Evolutionary conservation across 2,888 invertebrate genomes (phyloP).

Genomic region (Poecilobothrus nobilitatus): DNA sequence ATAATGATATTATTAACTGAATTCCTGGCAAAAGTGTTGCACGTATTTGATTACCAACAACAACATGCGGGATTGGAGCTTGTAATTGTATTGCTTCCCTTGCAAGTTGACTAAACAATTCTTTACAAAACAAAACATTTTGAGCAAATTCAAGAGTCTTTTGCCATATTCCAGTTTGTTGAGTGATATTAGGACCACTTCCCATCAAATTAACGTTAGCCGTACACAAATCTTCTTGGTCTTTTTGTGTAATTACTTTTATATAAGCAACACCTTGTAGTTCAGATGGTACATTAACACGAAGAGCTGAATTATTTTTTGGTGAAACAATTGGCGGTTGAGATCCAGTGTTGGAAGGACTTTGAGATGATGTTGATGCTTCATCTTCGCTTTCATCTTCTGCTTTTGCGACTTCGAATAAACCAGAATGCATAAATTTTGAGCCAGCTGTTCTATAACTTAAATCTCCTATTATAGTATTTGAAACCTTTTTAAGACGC

Average conservation of each 20-base stretch:
- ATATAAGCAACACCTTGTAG: conserved; percentile 93
- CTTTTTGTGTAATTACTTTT: conserved; percentile 90
- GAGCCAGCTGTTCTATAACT: conserved; percentile 95
- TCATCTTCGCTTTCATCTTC: conserved; percentile 48
- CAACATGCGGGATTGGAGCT: conserved; percentile 91
- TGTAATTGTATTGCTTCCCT: conserved; percentile 91
- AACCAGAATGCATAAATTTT: conserved; percentile 85
- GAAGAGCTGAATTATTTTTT: conserved; percentile 64
- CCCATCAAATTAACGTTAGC: conserved; percentile 72
- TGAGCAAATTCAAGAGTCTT: conserved; percentile 94
- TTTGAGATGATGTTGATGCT: conserved; percentile 43
- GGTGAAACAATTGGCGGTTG: conserved; percentile 51
- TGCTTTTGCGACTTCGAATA: conserved; percentile 92
- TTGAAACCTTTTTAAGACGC: conserved; percentile 93
- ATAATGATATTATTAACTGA: conserved; percentile 81
- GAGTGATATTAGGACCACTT: conserved; percentile 61
- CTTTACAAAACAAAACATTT: conserved; percentile 94
- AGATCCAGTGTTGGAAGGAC: conserved; percentile 34
- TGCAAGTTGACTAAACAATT: conserved; percentile 86
- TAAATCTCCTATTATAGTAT: conserved; percentile 89
- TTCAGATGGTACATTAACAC: conserved; percentile 89
- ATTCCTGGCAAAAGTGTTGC: conserved; percentile 91
- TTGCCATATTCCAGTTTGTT: conserved; percentile 73
- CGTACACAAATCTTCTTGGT: conserved; percentile 82
- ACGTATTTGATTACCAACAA: conserved; percentile 94